Evolutionary conservation across 2,113 vertebrate genomes (phyloP).

Genomic region (Lota lota): DNA sequence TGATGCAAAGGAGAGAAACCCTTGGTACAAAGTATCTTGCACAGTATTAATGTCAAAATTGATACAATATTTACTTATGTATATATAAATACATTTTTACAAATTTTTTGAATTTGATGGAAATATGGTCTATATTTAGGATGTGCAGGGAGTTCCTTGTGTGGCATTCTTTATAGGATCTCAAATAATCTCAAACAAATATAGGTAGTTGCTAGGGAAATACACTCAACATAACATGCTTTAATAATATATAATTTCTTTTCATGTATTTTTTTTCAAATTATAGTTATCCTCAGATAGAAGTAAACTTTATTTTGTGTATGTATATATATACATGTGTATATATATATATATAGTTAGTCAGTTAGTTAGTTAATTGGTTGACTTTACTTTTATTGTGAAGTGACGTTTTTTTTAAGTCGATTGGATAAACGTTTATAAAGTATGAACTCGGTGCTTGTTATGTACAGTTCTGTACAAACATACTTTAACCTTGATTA

Average conservation of each 20-base stretch:
- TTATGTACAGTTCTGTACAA: slow-evolving; percentile 63
- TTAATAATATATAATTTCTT: slow-evolving; percentile 39
- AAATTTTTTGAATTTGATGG: slow-evolving; percentile 11
- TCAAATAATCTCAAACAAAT: slow-evolving; percentile 23
- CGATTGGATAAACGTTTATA: slow-evolving; percentile 65
- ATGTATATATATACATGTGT: slow-evolving; percentile 3
- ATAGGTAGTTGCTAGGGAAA: slow-evolving; percentile 24
- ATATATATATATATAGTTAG: no score
- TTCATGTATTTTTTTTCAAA: slow-evolving; percentile 41
- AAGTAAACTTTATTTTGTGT: slow-evolving; percentile 55
- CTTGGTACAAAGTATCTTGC: slow-evolving; percentile 44
- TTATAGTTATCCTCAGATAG: slow-evolving; percentile 42
- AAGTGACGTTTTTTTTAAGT: slow-evolving; percentile 69
- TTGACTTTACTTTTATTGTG: slow-evolving; percentile 69
- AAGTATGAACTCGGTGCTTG: slow-evolving; percentile 60
- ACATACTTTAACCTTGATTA: slow-evolving; percentile 64
- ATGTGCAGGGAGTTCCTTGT: slow-evolving; percentile 5
- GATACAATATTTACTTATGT: slow-evolving; percentile 55
- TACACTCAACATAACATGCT: slow-evolving; percentile 39
- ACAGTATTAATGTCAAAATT: slow-evolving; percentile 46
- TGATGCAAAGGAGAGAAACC: slow-evolving; percentile 36
- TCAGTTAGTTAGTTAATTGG: slow-evolving; percentile 34
- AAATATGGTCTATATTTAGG: slow-evolving; percentile 11
- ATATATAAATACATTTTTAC: slow-evolving; percentile 33
- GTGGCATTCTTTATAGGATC: slow-evolving; percentile 34